Conservation (phyloP, 2,888 invertebrate genomes). For the Eristalinus sepulchralis region DNA sequence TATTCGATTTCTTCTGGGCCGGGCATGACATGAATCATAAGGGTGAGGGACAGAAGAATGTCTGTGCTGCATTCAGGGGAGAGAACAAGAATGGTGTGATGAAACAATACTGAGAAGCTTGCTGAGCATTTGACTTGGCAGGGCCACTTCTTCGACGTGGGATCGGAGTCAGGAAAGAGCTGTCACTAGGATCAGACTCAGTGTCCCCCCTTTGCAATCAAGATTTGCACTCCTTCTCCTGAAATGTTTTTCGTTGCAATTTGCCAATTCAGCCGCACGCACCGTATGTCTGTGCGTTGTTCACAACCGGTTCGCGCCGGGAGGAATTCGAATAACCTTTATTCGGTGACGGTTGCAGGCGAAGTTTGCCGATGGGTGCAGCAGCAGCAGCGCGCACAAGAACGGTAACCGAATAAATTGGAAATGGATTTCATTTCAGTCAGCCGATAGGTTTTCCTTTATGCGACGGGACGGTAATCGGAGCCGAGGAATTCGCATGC, state of each 20-base stretch:
- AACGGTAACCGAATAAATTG: slow-evolving; percentile 29
- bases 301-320: slow-evolving; percentile 28
- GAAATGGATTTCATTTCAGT: slow-evolving; percentile 4
- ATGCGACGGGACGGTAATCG: not conserved
- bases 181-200: no score
- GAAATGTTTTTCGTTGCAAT: not conserved
- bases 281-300: not conserved
- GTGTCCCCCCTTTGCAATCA: no score
- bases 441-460: not conserved
- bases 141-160: no score
- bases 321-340: slow-evolving; percentile 43
- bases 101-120: not conserved
- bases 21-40: slow-evolving; percentile 6
- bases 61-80: not conserved
- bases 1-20: slow-evolving; percentile 17
- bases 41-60: slow-evolving; percentile 11
- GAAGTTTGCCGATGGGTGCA: not conserved
- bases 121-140: not conserved
- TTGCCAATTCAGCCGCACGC: not conserved
- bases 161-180: no score
- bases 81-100: not conserved
- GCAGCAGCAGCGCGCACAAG: slow-evolving; percentile 15
- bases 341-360: not conserved
- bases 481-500: not conserved
- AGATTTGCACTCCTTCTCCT: no score